phyloP scores from a whole-genome alignment of 2,797 vertebrate species.

The Knipowitschia caucasica region DNA sequence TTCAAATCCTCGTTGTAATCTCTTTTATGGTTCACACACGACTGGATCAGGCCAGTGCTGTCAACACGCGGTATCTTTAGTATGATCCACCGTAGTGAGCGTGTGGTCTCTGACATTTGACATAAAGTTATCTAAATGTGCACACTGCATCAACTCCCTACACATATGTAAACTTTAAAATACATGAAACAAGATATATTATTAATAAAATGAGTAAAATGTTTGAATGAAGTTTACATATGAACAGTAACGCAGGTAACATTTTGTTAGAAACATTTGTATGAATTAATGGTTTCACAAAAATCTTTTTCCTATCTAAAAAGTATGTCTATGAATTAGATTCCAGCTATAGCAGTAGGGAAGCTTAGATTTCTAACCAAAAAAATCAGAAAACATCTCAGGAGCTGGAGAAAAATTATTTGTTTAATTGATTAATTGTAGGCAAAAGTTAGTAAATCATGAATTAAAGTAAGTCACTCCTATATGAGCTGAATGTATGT shows the following conservation, averaged over 20 bases:
- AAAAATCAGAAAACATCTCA: no score
- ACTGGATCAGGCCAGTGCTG: background rate
- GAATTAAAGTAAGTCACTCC: no score
- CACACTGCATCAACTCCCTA: background rate
- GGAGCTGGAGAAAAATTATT: no score
- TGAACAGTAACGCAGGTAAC: background rate
- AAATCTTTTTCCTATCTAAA: no score
- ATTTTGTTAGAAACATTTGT: background rate
- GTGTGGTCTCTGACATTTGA: background rate
- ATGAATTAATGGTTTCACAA: no score
- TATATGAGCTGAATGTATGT: no score
- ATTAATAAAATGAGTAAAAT: background rate
- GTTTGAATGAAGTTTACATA: background rate
- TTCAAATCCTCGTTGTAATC: conserved; percentile 34
- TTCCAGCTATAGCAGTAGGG: no score
- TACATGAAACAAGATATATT: no score
- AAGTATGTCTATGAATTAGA: no score
- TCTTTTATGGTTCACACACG: conserved; percentile 9
- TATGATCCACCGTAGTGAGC: background rate
- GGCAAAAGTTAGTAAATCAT: no score
- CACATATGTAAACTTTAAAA: background rate
- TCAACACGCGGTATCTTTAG: background rate
- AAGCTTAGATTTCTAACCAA: no score
- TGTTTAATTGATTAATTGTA: no score
- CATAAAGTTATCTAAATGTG: background rate